These are phyloP conservation scores for Huso huso DNA, from an alignment of 2,797 vertebrate genomes.

Conservation along the genomic window DNA sequence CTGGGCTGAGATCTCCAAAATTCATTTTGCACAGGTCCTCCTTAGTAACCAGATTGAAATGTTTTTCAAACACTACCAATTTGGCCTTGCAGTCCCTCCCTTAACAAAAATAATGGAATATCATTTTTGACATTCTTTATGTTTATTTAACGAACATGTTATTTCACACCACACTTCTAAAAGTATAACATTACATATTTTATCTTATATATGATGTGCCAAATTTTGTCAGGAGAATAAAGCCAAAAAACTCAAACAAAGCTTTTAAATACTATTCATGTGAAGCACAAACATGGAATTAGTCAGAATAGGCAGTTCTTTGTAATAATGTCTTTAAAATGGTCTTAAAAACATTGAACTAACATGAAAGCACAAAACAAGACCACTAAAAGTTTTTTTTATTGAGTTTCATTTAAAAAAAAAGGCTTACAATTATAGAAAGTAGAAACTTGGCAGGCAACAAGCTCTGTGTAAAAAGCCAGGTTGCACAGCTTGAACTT, in stretches of 20 bases:
- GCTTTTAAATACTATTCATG: conserved; percentile 23
- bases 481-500: conserved; percentile 99
- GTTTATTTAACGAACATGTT: too few relatives aligned
- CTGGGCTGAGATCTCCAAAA: not conserved
- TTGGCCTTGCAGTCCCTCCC: not conserved
- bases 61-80: conserved; percentile 2
- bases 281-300: conserved; percentile 30
- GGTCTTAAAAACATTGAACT: conserved; percentile 5
- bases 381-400: conserved; percentile 37
- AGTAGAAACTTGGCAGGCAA: conserved; percentile 90
- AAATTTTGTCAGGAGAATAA: conserved; percentile 1
- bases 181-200: too few relatives aligned
- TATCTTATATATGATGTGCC: too few relatives aligned
- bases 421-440: conserved; percentile 43
- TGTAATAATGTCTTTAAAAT: conserved; percentile 15
- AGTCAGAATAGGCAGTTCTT: conserved; percentile 26
- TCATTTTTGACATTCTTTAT: too few relatives aligned
- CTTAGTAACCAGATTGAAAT: not conserved
- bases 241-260: too few relatives aligned
- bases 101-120: too few relatives aligned
- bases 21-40: not conserved
- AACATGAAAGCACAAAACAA: conserved; percentile 8
- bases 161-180: too few relatives aligned
- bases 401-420: conserved; percentile 58
- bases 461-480: conserved; percentile 77